A percentile compares a stretch with the other conserved stretches of the same genome.
phyloP scores from a whole-genome alignment of 2,113 vertebrate species.

The Orycteropus afer region DNA sequence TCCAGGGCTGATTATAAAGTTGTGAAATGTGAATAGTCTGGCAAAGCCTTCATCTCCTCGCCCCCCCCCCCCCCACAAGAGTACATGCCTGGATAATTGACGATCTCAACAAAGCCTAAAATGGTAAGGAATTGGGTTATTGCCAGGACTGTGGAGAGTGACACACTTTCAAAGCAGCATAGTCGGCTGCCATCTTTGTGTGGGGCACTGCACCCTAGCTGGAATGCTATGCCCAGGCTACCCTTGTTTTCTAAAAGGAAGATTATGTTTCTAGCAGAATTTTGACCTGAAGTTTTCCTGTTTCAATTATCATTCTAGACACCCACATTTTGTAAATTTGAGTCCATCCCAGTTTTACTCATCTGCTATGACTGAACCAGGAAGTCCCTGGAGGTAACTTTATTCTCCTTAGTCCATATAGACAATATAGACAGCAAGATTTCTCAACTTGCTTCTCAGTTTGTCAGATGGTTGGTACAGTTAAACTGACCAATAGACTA shows the following conservation, averaged over 20 bases:
- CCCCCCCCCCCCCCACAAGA: background rate
- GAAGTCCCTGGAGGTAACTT: background rate
- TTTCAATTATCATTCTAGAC: too few species aligned
- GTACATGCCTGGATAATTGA: background rate
- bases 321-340: too few species aligned
- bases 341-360: too few species aligned
- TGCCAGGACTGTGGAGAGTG: background rate
- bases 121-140: too few species aligned
- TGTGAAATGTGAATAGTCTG: slow-evolving; percentile 20
- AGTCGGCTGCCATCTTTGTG: too few species aligned
- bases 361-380: too few species aligned
- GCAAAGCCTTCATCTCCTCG: background rate
- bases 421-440: background rate
- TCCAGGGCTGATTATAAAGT: slow-evolving; percentile 51
- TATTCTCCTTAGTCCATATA: background rate
- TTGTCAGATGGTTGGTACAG: background rate
- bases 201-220: too few species aligned
- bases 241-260: too few species aligned
- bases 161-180: too few species aligned
- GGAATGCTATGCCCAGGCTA: too few species aligned
- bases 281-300: too few species aligned
- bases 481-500: background rate
- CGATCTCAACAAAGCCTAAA: background rate
- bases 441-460: background rate
- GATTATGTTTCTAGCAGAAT: too few species aligned